Conservation (phyloP, 2,797 vertebrate genomes). For the Brachyrhaphis roseni region DNA sequence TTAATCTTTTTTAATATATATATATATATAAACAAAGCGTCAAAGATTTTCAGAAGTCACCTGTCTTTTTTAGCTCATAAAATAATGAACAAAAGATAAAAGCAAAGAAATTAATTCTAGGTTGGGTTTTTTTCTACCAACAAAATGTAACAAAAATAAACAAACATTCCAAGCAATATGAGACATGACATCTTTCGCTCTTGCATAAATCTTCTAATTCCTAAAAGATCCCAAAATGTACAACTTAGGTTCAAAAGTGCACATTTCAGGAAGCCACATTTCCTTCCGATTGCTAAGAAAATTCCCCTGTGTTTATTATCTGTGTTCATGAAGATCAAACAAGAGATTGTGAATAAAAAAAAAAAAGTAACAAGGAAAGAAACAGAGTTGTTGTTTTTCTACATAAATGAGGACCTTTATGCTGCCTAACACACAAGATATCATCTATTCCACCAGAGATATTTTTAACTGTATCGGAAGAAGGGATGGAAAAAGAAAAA, state of each 20-base stretch:
- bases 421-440: not conserved
- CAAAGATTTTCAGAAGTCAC: not conserved
- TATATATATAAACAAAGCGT: too few relatives aligned
- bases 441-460: not conserved
- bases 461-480: not conserved
- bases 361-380: not conserved
- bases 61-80: not conserved
- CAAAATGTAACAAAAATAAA: not conserved
- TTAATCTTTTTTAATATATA: too few relatives aligned
- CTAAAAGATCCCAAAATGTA: not conserved
- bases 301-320: not conserved
- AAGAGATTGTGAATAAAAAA: not conserved
- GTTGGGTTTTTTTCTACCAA: not conserved
- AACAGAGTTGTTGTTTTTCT: not conserved
- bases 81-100: not conserved
- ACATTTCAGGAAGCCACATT: not conserved
- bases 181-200: not conserved
- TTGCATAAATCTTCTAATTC: not conserved
- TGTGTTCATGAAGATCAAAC: not conserved
- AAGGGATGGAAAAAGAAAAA: not conserved
- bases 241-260: not conserved
- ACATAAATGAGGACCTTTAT: not conserved
- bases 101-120: not conserved
- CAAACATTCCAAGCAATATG: not conserved
- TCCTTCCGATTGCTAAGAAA: not conserved